These are phyloP conservation scores for Lumbricus terrestris DNA, from an alignment of 2,888 invertebrate species.

Conservation along the genomic window DNA sequence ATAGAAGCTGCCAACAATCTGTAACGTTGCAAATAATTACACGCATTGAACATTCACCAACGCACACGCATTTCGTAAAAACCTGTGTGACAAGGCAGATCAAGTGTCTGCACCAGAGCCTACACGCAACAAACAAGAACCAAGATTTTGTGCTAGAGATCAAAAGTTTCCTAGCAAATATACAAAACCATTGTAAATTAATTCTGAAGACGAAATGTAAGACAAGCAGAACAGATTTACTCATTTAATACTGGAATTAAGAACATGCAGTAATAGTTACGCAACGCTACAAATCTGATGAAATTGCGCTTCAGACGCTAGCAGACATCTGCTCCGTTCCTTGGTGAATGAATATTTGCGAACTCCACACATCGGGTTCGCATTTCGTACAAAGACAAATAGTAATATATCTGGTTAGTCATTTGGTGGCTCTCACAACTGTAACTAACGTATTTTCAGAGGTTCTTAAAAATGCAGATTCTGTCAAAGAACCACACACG, in stretches of 20 bases:
- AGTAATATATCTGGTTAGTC: not conserved
- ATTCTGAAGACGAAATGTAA: not conserved
- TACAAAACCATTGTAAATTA: not conserved
- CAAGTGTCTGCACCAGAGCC: not conserved
- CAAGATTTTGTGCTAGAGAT: not conserved
- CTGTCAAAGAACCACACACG: no score
- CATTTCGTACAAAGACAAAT: not conserved
- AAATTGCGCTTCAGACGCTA: not conserved
- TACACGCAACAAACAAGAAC: not conserved
- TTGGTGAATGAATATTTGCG: not conserved
- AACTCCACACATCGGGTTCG: not conserved
- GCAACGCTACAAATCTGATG: not conserved
- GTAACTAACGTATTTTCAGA: no score
- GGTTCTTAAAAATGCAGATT: no score
- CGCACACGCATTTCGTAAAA: not conserved
- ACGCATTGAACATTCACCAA: not conserved
- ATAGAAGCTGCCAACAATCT: conserved; percentile 16
- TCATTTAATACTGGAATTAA: not conserved
- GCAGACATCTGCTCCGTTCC: not conserved
- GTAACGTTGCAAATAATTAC: conserved; percentile 9
- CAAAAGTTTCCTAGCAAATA: not conserved
- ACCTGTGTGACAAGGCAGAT: not conserved
- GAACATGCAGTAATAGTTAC: not conserved
- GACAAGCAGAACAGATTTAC: not conserved
- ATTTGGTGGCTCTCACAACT: not conserved